Conservation (phyloP, 1,140 invertebrate genomes). For the Drosophila varians region DNA sequence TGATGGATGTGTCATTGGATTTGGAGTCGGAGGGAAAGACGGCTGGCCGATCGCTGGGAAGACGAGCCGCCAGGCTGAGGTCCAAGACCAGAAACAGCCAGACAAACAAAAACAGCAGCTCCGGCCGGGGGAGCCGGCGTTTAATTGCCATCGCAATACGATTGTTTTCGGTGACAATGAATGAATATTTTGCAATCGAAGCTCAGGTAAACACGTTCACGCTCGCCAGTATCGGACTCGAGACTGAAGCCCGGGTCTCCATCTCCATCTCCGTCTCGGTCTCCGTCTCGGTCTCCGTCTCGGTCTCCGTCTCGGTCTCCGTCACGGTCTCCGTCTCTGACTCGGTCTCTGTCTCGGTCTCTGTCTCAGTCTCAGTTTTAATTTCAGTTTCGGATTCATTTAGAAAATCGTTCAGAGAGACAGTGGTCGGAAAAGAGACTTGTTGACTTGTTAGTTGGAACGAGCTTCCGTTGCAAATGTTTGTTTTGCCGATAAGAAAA, state of each 20-base stretch:
- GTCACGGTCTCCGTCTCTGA: slow-evolving; percentile 2
- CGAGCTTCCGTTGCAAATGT: slow-evolving; percentile 14
- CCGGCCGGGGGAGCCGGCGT: slow-evolving; percentile 14
- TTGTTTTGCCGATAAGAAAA: slow-evolving; percentile 23
- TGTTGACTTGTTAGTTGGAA: slow-evolving; percentile 32
- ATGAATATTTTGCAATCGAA: slow-evolving; percentile 24
- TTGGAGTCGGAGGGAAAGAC: slow-evolving; percentile 18
- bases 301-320: slow-evolving; percentile 6
- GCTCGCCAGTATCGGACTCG: slow-evolving; percentile 27
- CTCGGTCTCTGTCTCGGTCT: slow-evolving; percentile 4
- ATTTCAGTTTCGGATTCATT: slow-evolving; percentile 10
- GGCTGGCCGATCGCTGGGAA: slow-evolving; percentile 16
- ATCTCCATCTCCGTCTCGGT: neutral
- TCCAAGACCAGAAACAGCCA: slow-evolving; percentile 24
- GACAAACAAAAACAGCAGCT: slow-evolving; percentile 14
- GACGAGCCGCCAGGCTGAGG: neutral
- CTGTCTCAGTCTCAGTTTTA: neutral
- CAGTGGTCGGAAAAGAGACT: slow-evolving; percentile 3
- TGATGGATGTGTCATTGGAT: neutral
- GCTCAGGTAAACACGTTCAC: slow-evolving; percentile 45
- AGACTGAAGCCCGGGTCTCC: slow-evolving; percentile 36
- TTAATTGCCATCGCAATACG: slow-evolving; percentile 32
- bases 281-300: neutral
- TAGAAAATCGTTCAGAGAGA: slow-evolving; percentile 11
- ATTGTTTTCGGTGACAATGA: neutral